Evolutionary conservation across 2,797 vertebrate species (phyloP).

Genomic region (Darevskia nairensis): DNA sequence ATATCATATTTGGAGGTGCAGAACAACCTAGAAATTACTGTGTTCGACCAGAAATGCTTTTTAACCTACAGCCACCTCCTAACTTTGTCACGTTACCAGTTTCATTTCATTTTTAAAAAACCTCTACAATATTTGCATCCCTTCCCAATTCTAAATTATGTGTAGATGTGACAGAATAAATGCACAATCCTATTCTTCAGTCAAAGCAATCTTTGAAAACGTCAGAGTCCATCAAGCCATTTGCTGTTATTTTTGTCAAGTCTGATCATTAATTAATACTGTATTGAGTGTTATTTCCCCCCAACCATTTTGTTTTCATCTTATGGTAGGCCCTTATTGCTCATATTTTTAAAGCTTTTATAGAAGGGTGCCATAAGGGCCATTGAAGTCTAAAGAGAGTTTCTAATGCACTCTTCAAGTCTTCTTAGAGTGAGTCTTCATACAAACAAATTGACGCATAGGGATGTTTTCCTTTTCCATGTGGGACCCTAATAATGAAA

Average conservation of each 20-base stretch:
- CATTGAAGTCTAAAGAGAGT: constrained; percentile 2
- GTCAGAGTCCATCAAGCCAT: not conserved
- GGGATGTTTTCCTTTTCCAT: not conserved
- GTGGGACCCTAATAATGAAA: not conserved
- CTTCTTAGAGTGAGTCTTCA: not conserved
- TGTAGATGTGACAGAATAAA: not conserved
- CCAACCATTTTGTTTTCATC: not conserved
- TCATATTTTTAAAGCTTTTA: not conserved
- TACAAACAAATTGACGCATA: not conserved
- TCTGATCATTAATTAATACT: not conserved
- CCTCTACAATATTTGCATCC: not conserved
- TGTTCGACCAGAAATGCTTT: not conserved
- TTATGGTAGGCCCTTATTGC: not conserved
- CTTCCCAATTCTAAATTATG: not conserved
- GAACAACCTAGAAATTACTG: not conserved
- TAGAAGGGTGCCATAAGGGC: not conserved
- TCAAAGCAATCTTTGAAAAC: not conserved
- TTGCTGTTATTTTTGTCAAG: not conserved
- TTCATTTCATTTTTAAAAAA: not conserved
- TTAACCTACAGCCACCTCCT: not conserved
- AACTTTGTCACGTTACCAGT: not conserved
- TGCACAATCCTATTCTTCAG: not conserved
- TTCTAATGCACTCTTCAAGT: not conserved
- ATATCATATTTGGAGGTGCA: too few relatives aligned
- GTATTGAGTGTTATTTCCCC: not conserved